Evolutionary conservation across 2,797 vertebrate species (phyloP).

Genomic region (Poecilia wingei): DNA sequence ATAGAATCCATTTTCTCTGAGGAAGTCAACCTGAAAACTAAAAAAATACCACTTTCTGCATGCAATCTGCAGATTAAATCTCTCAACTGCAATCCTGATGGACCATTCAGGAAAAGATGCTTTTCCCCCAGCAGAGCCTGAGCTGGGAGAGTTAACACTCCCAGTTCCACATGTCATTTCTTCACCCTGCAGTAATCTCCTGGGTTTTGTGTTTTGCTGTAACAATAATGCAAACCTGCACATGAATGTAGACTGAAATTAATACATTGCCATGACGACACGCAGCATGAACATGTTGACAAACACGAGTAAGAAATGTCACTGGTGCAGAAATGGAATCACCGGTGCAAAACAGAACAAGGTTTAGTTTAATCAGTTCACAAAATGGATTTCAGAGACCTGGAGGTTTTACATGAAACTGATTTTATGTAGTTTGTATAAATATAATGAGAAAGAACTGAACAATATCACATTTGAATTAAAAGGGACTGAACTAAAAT

Average conservation of each 20-base stretch:
- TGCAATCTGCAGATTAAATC: constrained; percentile 23
- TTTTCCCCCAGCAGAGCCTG: constrained; percentile 14
- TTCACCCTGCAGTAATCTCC: constrained; percentile 19
- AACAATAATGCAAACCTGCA: constrained; percentile 23
- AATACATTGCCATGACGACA: constrained; percentile 6
- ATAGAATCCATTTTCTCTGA: constrained; percentile 10
- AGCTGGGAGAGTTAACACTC: constrained; percentile 27
- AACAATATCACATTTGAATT: background rate
- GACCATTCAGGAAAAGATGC: constrained; percentile 25
- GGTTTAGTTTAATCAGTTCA: constrained; percentile 48
- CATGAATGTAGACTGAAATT: constrained; percentile 26
- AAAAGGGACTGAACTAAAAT: background rate
- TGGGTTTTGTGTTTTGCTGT: constrained; percentile 6
- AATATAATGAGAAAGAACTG: background rate
- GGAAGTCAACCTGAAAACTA: constrained; percentile 14
- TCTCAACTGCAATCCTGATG: constrained; percentile 4
- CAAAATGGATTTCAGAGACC: constrained; percentile 25
- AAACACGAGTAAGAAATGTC: constrained; percentile 9
- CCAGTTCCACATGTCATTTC: constrained; percentile 47
- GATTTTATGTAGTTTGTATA: background rate
- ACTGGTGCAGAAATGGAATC: constrained; percentile 29
- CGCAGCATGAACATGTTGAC: constrained; percentile 7
- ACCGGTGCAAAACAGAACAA: constrained; percentile 48
- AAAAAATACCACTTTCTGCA: constrained; percentile 9
- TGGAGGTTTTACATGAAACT: background rate